Conservation (phyloP, 2,888 invertebrate genomes). For the Anoplius nigerrimus region DNA sequence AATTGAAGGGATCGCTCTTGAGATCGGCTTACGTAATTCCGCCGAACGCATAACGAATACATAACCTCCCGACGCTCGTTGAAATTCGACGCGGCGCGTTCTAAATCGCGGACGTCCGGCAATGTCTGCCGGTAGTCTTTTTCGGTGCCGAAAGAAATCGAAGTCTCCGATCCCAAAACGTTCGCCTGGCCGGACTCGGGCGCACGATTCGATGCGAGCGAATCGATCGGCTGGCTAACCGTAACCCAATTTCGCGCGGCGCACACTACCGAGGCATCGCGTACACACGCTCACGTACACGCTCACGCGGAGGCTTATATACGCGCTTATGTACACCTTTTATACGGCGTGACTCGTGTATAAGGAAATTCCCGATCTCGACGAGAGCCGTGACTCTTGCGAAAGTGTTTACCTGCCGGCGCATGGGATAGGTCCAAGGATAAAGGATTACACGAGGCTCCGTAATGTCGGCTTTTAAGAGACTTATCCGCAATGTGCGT, state of each 20-base stretch:
- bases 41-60: too few relatives aligned
- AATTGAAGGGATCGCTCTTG: too few relatives aligned
- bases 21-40: too few relatives aligned
- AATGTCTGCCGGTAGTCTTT: too few relatives aligned
- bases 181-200: too few relatives aligned
- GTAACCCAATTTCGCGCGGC: constrained; percentile 57
- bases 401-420: constrained; percentile 69
- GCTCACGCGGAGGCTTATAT: constrained; percentile 33
- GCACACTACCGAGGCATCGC: constrained; percentile 34
- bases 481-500: constrained; percentile 6
- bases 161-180: too few relatives aligned
- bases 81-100: too few relatives aligned
- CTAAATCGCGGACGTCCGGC: too few relatives aligned
- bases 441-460: constrained; percentile 65
- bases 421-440: constrained; percentile 70
- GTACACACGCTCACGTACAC: constrained; percentile 3
- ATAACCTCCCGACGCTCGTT: too few relatives aligned
- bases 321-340: constrained; percentile 7
- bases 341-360: constrained; percentile 47
- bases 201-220: constrained; percentile 8
- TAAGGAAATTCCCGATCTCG: constrained; percentile 70
- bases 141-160: too few relatives aligned
- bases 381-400: constrained; percentile 61
- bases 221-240: constrained; percentile 44
- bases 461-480: constrained; percentile 12